Percentiles rank a stretch among this genome's conserved stretches.
phyloP scores from a whole-genome alignment of 1,140 invertebrate genomes.

The Brachionus koreanus region DNA sequence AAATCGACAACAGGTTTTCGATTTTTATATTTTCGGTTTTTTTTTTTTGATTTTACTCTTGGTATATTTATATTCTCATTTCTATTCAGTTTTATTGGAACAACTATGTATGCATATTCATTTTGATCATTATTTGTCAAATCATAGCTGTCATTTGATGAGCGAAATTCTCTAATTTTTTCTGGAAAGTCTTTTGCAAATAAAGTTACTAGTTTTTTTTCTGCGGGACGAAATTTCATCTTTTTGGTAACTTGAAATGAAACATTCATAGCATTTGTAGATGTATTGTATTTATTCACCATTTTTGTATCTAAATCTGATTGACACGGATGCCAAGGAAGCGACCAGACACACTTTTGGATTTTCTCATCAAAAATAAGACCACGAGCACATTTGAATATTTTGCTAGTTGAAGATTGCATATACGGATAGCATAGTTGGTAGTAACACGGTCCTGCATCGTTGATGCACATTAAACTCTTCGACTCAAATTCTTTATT shows the following conservation, averaged over 20 bases:
- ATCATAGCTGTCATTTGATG: background rate
- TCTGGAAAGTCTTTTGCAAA: background rate
- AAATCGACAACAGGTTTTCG: background rate
- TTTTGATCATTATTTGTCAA: background rate
- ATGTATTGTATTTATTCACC: background rate
- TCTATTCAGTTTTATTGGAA: conserved; percentile 10
- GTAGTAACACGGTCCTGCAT: background rate
- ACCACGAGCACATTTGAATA: conserved; percentile 30
- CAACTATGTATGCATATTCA: conserved; percentile 33
- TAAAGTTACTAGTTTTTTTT: background rate
- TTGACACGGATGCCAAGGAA: conserved; percentile 31
- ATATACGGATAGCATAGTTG: background rate
- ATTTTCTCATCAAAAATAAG: conserved; percentile 22
- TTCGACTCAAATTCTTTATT: background rate
- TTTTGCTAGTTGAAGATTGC: background rate
- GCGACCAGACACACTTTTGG: background rate
- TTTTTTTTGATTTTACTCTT: background rate
- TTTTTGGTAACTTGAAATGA: background rate
- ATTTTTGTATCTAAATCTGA: background rate
- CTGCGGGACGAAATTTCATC: background rate
- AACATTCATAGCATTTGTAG: background rate
- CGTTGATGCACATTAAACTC: background rate
- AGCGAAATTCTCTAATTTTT: background rate
- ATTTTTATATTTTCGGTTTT: conserved; percentile 12
- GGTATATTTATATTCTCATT: background rate